Evolutionary conservation across 2,113 vertebrate species (phyloP).

Genomic region (Pelecanus crispus): DNA sequence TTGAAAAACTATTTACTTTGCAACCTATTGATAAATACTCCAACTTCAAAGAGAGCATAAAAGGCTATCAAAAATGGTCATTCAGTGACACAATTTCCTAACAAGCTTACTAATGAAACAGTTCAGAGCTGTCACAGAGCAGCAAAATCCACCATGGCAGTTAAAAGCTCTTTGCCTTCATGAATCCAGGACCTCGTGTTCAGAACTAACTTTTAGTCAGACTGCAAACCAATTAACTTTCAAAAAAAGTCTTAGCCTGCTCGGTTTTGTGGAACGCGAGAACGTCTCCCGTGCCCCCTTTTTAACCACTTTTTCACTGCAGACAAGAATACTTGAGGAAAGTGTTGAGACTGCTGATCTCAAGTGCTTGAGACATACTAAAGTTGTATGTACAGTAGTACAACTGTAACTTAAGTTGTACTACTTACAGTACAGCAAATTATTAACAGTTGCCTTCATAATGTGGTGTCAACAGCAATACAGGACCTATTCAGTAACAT

Average conservation of each 20-base stretch:
- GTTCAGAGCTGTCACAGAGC: background rate
- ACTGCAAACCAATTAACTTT: background rate
- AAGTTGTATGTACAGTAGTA: too few species aligned
- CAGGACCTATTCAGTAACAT: background rate
- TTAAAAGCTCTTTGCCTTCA: background rate
- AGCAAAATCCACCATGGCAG: background rate
- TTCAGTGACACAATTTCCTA: background rate
- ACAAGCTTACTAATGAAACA: background rate
- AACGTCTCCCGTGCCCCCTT: accelerated
- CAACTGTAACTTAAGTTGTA: background rate
- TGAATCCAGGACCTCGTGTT: background rate
- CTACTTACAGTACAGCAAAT: background rate
- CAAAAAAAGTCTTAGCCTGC: background rate
- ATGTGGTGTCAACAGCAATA: background rate
- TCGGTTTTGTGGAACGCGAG: background rate
- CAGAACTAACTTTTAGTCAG: background rate
- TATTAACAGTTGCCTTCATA: background rate
- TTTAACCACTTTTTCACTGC: background rate
- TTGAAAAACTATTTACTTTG: background rate
- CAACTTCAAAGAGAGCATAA: background rate
- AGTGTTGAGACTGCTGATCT: background rate
- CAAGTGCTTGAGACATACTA: accelerated
- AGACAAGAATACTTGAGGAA: background rate
- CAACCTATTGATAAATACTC: background rate
- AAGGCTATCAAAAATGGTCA: background rate